Base-by-base conservation (phyloP, 2,888 invertebrate genomes). In the Ceramica pisi region DNA sequence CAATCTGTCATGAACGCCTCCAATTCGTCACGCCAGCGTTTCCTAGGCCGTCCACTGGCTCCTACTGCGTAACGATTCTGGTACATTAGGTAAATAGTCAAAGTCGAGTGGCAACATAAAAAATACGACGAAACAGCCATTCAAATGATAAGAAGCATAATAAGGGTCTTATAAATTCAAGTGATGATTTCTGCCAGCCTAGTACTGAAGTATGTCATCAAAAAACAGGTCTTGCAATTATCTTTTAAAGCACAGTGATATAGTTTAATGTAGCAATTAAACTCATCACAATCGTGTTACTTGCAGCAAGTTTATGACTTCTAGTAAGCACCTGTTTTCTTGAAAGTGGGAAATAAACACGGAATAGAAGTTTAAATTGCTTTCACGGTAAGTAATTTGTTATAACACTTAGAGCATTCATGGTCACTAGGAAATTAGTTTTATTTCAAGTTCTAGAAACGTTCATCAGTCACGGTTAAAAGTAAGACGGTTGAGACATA, bases 301-400 rank as follows among this genome's bases (percentile, higher is more conserved):
- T 21, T 67, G 50, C 26, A 79, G 35, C 46, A 60, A 56, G 48
- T 75, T 78, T 57, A 75, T 64, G 56, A 56, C 41, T 46, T 41
- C 2, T 35, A 74, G 63, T 67, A 62, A 80, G 53, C 53, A 69
- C 57, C 56, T 41, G 80, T 50, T 53, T 10, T 46, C 16, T 50
- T 65, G 26, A 31, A 80, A 65, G 61, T 38, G 61, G 56, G 38
- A 53, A 57, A 55, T 78, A 71, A 80, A 69, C 44, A 62, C 41
- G 44, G 21, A 7, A 44, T 53, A 23, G 8, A 65, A 62, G 44
- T 68, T 61, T 59, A 53, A 66, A 63, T 78, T 75, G 57, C 50
- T 69, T 31, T 68, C 23, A 31, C 26, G 5, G 61, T 69, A 50
- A 75, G 61, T 75, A 53, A 75, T 75, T 80, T 14, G 10, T 61